Evolutionary conservation across 2,888 invertebrate genomes (phyloP).

Genomic region (Drosophila aldrichi): DNA sequence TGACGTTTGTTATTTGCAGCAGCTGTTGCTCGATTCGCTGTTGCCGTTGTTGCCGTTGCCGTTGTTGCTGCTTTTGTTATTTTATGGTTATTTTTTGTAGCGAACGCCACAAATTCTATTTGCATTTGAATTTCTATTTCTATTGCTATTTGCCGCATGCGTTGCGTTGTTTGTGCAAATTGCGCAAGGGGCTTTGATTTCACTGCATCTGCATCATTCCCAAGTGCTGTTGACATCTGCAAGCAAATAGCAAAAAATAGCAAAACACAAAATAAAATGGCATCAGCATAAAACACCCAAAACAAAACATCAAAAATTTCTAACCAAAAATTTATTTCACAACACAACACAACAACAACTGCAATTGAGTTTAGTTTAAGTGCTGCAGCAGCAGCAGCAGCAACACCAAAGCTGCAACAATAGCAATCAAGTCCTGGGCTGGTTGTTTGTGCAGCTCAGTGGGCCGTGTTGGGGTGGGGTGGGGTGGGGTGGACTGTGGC

Average conservation of each 20-base stretch:
- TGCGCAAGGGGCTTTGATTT: conserved; percentile 71
- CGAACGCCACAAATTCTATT: conserved; percentile 67
- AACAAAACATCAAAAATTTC: conserved; percentile 58
- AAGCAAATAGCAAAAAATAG: conserved; percentile 45
- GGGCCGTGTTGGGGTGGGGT: no score
- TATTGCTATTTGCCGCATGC: conserved; percentile 44
- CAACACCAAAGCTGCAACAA: conserved; percentile 38
- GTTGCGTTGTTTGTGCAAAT: conserved; percentile 70
- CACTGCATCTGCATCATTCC: conserved; percentile 65
- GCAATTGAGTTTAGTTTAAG: conserved; percentile 49
- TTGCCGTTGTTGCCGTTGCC: neutral
- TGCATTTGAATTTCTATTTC: conserved; percentile 66
- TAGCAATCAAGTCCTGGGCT: conserved; percentile 33
- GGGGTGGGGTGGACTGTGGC: no score
- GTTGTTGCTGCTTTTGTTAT: conserved; percentile 47
- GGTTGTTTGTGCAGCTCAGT: no score
- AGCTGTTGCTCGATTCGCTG: conserved; percentile 45
- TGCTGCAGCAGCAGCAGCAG: conserved; percentile 37
- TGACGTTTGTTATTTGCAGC: conserved; percentile 60
- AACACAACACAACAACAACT: conserved; percentile 30
- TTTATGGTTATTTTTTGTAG: conserved; percentile 63
- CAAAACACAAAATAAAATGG: conserved; percentile 15
- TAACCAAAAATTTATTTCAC: conserved; percentile 65
- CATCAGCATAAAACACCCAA: conserved; percentile 30
- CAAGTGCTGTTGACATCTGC: conserved; percentile 77